Evolutionary conservation across 2,797 vertebrate species (phyloP).

Genomic region (Euphonia xanthogaster): DNA sequence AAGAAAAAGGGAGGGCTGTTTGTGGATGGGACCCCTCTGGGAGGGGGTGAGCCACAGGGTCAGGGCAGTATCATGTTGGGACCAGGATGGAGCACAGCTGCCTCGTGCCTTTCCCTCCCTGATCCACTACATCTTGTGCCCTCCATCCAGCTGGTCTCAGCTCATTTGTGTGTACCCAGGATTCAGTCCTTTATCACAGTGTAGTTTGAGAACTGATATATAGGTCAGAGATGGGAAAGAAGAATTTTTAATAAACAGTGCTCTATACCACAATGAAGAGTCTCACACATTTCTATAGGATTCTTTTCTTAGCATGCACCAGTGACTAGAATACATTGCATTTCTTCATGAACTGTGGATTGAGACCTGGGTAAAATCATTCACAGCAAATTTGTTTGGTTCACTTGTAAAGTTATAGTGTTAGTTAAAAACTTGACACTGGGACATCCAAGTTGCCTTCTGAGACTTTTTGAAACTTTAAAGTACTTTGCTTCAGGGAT

Average conservation of each 20-base stretch:
- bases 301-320: neutral
- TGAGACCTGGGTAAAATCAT: neutral
- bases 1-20: neutral
- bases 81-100: neutral
- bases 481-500: neutral
- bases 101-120: neutral
- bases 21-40: neutral
- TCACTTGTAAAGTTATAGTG: neutral
- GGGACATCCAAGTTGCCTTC: neutral
- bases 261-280: neutral
- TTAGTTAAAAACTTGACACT: neutral
- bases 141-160: neutral
- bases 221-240: neutral
- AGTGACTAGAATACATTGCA: neutral
- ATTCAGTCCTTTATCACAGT: neutral
- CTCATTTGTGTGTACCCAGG: neutral
- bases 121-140: neutral
- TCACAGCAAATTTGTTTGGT: neutral
- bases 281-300: neutral
- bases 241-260: neutral
- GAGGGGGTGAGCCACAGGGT: fast-evolving
- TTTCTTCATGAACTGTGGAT: neutral
- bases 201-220: neutral
- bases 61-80: fast-evolving
- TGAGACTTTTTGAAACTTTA: neutral